phyloP scores from a whole-genome alignment of 2,888 invertebrate species.

The Calliopum simillimum region DNA sequence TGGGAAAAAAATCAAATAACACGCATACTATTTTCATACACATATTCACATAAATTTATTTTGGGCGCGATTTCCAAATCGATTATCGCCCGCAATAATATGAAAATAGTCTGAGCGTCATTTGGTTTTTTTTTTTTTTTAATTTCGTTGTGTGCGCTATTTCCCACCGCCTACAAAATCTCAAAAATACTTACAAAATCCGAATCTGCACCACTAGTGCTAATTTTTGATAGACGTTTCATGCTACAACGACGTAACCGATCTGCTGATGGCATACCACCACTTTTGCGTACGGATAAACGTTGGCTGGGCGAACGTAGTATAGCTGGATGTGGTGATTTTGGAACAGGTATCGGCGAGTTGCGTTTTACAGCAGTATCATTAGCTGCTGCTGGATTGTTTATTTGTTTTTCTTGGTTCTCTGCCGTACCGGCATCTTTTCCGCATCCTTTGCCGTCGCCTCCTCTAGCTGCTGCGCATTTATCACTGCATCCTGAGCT shows the following conservation, averaged over 20 bases:
- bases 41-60: no score
- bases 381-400: neutral
- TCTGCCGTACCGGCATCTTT: neutral
- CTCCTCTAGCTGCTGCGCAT: neutral
- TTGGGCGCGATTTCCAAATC: no score
- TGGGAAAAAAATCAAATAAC: no score
- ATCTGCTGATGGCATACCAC: constrained; percentile 37
- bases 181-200: constrained; percentile 41
- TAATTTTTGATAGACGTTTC: constrained; percentile 29
- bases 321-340: neutral
- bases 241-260: constrained; percentile 43
- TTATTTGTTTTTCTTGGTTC: neutral
- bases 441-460: neutral
- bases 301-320: neutral
- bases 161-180: no score
- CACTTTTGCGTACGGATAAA: neutral
- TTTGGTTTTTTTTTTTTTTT: no score
- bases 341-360: neutral
- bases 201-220: constrained; percentile 10
- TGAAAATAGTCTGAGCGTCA: no score
- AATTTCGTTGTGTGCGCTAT: no score
- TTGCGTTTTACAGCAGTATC: no score
- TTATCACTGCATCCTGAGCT: neutral
- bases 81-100: no score
- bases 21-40: no score